Evolutionary conservation across 2,797 vertebrate genomes (phyloP).

Genomic region (Gallinago stenura): DNA sequence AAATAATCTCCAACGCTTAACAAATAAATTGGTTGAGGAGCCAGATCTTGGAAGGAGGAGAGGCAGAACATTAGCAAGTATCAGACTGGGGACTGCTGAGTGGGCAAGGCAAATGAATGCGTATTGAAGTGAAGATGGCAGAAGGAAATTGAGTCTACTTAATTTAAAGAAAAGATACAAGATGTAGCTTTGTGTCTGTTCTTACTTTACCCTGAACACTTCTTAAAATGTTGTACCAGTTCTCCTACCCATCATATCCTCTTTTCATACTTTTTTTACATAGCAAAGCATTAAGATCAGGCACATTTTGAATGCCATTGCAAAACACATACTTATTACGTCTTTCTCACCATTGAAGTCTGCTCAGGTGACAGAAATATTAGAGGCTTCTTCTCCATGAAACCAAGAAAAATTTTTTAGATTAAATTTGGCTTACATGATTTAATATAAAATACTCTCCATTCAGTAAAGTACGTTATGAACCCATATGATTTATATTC

Average conservation of each 20-base stretch:
- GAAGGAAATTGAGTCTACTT: neutral
- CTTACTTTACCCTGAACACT: neutral
- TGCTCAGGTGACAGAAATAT: neutral
- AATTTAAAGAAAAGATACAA: fast-evolving
- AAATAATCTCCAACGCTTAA: neutral
- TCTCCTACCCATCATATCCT: neutral
- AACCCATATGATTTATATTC: neutral
- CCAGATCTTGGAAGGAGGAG: neutral
- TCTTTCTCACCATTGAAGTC: neutral
- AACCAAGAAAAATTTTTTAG: neutral
- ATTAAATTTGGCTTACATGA: neutral
- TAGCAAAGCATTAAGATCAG: neutral
- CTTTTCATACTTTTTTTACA: neutral
- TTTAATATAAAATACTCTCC: neutral
- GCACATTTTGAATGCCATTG: neutral
- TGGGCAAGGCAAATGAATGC: neutral
- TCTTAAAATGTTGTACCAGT: neutral
- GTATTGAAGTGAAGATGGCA: neutral
- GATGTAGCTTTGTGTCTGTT: neutral
- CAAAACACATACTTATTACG: neutral
- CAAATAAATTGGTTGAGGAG: neutral
- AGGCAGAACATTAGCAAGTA: neutral
- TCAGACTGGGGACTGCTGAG: neutral
- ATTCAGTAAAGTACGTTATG: neutral
- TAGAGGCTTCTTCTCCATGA: neutral